These are phyloP conservation scores for Diplosoma virens DNA, from an alignment of 23 tunicate genomes.

Conservation along the genomic window DNA sequence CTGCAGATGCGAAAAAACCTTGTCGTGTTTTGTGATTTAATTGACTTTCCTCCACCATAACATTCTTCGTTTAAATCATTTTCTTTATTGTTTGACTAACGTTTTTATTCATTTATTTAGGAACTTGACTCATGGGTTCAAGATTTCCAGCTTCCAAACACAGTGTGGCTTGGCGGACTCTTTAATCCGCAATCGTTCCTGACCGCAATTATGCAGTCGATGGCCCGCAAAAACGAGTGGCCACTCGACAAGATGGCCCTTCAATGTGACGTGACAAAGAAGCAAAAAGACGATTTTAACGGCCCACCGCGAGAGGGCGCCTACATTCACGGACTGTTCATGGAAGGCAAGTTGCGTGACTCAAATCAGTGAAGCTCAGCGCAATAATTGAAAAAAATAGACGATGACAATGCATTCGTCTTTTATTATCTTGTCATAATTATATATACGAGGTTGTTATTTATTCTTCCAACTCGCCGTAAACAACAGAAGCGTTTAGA, in stretches of 20 bases:
- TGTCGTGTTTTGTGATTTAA: neutral
- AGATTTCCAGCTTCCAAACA: conserved; percentile 88
- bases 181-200: conserved; percentile 99
- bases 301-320: conserved; percentile 98
- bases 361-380: too few relatives aligned
- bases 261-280: conserved; percentile 95
- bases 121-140: conserved; percentile 95
- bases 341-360: conserved; percentile 86
- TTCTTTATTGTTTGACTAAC: too few relatives aligned
- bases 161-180: conserved; percentile 96
- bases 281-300: conserved; percentile 95
- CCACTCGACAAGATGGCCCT: conserved; percentile 99
- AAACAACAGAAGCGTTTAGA: too few relatives aligned
- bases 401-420: too few relatives aligned
- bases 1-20: neutral
- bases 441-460: too few relatives aligned
- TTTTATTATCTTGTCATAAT: too few relatives aligned
- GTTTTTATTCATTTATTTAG: conserved; percentile 9
- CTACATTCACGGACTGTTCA: conserved; percentile 80
- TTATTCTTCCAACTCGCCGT: too few relatives aligned
- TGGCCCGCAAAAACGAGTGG: conserved; percentile 99
- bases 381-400: too few relatives aligned
- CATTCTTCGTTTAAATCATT: too few relatives aligned
- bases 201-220: conserved; percentile 99
- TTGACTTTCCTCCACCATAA: too few relatives aligned